Evolutionary conservation across 1,140 invertebrate species (phyloP).

Genomic region (Oedothorax gibbosus): DNA sequence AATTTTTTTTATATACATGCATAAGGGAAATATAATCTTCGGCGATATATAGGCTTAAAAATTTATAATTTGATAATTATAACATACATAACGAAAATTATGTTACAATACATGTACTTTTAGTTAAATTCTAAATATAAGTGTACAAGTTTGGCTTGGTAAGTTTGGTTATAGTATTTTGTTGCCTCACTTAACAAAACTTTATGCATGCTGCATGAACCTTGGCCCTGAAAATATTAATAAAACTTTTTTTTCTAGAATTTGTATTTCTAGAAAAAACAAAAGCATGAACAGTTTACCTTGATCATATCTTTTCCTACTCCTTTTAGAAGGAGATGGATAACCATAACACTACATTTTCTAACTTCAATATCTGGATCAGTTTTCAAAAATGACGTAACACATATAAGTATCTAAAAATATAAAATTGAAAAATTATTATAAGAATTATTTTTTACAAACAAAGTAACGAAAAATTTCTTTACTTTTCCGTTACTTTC

Average conservation of each 20-base stretch:
- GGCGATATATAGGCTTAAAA: no score
- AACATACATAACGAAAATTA: no score
- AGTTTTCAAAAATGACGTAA: conserved; percentile 76
- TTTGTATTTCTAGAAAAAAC: no score
- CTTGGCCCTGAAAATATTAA: neutral
- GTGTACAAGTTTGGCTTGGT: neutral
- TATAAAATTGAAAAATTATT: conserved; percentile 50
- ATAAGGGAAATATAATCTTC: no score
- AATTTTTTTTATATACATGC: no score
- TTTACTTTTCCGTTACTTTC: no score
- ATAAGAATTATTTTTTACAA: no score
- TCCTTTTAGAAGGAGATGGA: conserved; percentile 79
- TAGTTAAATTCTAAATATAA: neutral
- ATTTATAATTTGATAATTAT: no score
- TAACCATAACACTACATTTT: conserved; percentile 81
- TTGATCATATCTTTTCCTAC: conserved; percentile 77
- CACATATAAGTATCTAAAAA: conserved; percentile 78
- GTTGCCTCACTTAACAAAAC: neutral
- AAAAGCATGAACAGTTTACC: conserved; percentile 63
- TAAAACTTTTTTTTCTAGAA: no score
- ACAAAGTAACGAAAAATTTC: no score
- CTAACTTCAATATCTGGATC: conserved; percentile 79
- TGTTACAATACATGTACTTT: no score
- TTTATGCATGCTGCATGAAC: neutral
- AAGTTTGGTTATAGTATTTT: no score